Evolutionary conservation across 37 sponge, comb jelly and placozoan genomes (phyloP).

Genomic region (Hexactinellida sp.): DNA sequence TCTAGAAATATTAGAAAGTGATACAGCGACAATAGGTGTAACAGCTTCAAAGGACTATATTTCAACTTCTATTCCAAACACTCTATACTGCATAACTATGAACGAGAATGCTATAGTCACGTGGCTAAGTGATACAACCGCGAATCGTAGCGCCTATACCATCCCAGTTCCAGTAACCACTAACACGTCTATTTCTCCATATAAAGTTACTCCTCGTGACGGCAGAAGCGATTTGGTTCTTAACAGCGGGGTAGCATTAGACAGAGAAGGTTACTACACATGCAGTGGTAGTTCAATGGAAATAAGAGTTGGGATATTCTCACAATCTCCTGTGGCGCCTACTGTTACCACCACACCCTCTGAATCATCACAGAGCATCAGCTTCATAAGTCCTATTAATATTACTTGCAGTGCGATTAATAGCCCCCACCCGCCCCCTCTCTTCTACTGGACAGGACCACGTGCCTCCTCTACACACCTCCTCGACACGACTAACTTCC

Average conservation of each 20-base stretch:
- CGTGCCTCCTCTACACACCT: neutral
- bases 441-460: slow-evolving; percentile 2
- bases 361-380: neutral
- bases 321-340: neutral
- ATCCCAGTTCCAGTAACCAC: neutral
- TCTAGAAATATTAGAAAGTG: neutral
- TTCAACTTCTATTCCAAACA: neutral
- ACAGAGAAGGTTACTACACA: neutral
- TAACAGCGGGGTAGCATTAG: neutral
- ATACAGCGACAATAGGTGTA: neutral
- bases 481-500: neutral
- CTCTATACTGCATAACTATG: neutral
- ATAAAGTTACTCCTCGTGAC: neutral
- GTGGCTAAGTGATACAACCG: neutral
- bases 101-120: neutral
- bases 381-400: neutral
- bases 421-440: neutral
- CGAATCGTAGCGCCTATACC: neutral
- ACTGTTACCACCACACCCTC: neutral
- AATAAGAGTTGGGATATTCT: neutral
- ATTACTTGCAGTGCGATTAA: neutral
- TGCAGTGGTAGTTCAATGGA: neutral
- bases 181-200: neutral
- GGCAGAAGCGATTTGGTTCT: neutral
- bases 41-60: neutral